Evolutionary conservation across 1,140 invertebrate genomes (phyloP), one percentile per base, ranked within the genome.

Genomic region (Bicyclus anynana): DNA sequence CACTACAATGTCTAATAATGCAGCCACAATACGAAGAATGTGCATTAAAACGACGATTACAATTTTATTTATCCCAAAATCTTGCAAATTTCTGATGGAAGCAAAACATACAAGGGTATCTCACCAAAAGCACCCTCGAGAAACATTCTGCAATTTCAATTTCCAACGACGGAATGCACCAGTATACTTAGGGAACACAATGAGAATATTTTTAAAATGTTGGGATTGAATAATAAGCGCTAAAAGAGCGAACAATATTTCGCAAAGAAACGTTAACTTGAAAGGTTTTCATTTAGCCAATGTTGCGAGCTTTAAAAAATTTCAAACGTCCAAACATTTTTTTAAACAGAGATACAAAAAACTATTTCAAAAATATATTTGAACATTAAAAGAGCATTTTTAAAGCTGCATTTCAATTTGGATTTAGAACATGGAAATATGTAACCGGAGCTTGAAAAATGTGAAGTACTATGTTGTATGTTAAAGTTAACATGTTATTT

Each of bases 101-200:
- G 27, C 10, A 29, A 2, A 4, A 7, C 29, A 0, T 6, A 33
- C 29, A 0, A 33, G 1, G 7, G 10, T 9, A 37, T 40, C 16
- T 17, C 13, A 40, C 4, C 4, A 5, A 40, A 14, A 40, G 37
- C 14, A 40, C 16, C 16, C 16, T 40, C 17, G 13, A 17, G 37
- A 40, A 40, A 40, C 29, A 33, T 33, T 33, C 10, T 33, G 29
- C 7, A 33, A 33, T 33, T 33, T 7, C 7, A 40, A 14, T 16
- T 40, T 40, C 13, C 26, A 35, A 33, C 13, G 42, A 46, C 18
- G 27, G 23, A 46, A 46, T 46, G 52, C 16, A 46, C 16, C 12
- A 33, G 10, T 20, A 54, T 54, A 46, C 27, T 46, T 54, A 46
- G 40, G 35, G 46, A 54, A 38, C 21, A 42, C n/a, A 44, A 53